These are phyloP conservation scores for Phoeniculus purpureus DNA, from an alignment of 2,797 vertebrate species.

Conservation along the genomic window DNA sequence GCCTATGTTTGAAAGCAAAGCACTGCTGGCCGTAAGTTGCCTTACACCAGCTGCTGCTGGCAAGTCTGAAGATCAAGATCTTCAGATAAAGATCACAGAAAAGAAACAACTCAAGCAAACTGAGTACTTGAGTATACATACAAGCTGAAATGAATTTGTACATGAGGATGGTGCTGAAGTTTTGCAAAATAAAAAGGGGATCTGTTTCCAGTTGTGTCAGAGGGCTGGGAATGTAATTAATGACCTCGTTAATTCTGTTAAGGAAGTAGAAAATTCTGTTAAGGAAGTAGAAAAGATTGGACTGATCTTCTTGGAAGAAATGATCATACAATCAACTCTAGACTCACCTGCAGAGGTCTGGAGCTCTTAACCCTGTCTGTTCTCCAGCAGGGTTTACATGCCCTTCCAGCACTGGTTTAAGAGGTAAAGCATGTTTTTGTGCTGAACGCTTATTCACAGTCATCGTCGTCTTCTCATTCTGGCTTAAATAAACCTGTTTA, in stretches of 20 bases:
- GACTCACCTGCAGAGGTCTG: neutral
- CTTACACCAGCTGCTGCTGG: neutral
- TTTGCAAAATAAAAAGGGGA: neutral
- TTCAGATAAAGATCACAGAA: neutral
- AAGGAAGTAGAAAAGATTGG: neutral
- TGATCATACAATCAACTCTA: neutral
- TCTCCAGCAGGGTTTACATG: neutral
- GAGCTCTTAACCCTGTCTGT: neutral
- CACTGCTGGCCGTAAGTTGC: neutral
- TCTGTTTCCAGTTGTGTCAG: neutral
- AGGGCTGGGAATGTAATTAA: neutral
- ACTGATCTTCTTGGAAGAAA: neutral
- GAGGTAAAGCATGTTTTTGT: neutral
- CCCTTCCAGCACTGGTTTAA: neutral
- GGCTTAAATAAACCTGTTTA: neutral
- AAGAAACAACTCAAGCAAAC: neutral
- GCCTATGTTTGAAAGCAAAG: neutral
- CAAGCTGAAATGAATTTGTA: neutral
- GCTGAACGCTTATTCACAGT: neutral
- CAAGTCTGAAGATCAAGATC: neutral
- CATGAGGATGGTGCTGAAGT: neutral
- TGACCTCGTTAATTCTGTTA: neutral
- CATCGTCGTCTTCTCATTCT: neutral
- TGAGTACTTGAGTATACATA: neutral
- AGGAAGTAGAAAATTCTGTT: neutral